These are phyloP conservation scores for Cyrtonyx montezumae DNA, from an alignment of 2,113 vertebrate genomes.

Conservation along the genomic window DNA sequence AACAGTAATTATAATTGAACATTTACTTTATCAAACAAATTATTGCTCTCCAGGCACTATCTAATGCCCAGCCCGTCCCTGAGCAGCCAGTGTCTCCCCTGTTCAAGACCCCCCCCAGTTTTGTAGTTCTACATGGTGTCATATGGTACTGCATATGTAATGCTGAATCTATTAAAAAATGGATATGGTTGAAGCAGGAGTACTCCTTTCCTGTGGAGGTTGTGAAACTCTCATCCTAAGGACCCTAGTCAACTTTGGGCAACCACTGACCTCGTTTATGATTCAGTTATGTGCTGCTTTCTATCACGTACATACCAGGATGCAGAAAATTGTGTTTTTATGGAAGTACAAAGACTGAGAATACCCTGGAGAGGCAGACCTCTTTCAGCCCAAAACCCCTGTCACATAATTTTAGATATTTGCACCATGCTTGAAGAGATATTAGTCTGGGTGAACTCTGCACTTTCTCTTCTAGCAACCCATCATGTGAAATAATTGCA, in stretches of 20 bases:
- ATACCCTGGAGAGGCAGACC: fast-evolving
- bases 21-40: not conserved
- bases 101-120: not conserved
- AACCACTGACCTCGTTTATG: not conserved
- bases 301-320: not conserved
- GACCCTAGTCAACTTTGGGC: not conserved
- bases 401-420: not conserved
- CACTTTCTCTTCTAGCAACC: not conserved
- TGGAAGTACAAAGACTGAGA: not conserved
- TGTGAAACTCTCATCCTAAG: not conserved
- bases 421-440: not conserved
- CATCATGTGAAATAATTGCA: not conserved
- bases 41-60: not conserved
- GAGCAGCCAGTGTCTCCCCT: not conserved
- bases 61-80: not conserved
- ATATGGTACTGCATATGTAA: not conserved
- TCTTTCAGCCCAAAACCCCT: not conserved
- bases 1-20: not conserved
- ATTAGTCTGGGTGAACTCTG: not conserved
- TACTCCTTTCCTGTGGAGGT: not conserved
- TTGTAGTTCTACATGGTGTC: not conserved
- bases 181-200: not conserved
- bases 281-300: not conserved
- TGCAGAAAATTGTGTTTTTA: not conserved
- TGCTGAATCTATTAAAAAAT: not conserved